Base-by-base conservation (phyloP, 2,113 vertebrate genomes). In the Sterrhoptilus dennistouni region DNA sequence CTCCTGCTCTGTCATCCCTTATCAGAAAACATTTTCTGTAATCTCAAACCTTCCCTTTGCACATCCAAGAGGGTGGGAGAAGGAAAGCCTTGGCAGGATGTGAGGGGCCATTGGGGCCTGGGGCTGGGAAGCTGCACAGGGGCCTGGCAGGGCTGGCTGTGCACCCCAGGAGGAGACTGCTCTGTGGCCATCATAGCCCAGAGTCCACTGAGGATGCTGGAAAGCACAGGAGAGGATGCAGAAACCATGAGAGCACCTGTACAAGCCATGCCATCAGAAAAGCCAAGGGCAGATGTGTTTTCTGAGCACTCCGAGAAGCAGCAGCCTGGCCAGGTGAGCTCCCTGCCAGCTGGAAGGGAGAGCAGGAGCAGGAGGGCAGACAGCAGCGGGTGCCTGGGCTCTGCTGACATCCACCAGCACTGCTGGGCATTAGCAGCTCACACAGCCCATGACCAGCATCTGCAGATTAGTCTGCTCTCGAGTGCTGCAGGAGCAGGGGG, bases 221-320 rank as follows among this genome's bases (percentile, higher is more conserved):
- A n/a, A 72, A 83, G 63, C 65, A 49, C 57, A 71, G 15, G 44
- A 75, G 21, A 38, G 8, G 11, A 18, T 33, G 3, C 3, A 5
- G 33, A 40, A 23, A 40, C 45, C 2, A 2, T 0, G 0, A 50
- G 8, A 60, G 56, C 8, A 6, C 45, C 53, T 20, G 8, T 7
- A n/a, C 0, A 5, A 83, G 57, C 45, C 19, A 25, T 1, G 6
- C 20, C 36, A 29, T 20, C 2, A 5, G 38, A 60, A 84, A 36
- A 66, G 60, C 24, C 0, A 2, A 33, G 36, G 53, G 40, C 33
- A 84, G 45, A 6, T 4, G 2, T n/a, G 35, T 44, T 92, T 64
- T n/a, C 72, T 0, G 2, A 83, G 81, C 0, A 0, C 53, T 72
- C 68, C n/a, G 7, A 3, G 68, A 65, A 27, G 9, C 35, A 52